Evolutionary conservation across 2,797 vertebrate genomes (phyloP), one percentile per base, ranked within the genome.

Genomic region (Myripristis jacobus): DNA sequence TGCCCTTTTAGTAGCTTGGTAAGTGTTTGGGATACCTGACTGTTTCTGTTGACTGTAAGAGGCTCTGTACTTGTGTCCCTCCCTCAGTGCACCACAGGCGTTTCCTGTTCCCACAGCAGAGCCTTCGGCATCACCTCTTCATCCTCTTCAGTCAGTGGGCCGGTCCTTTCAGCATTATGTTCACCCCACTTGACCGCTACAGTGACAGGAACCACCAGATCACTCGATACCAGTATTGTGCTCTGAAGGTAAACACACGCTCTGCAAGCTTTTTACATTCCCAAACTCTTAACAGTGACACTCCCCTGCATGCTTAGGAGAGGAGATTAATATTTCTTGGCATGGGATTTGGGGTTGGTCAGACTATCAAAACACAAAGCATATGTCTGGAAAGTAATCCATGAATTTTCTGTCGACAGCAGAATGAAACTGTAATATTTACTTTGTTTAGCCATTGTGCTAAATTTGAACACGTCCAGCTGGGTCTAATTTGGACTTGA

Each of bases 81-180:
- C 31, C 77, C 18, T 56, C 38, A 99, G 98, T 98, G 90, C 97
- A 98, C 92, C 97, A 99, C 88, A 94, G 98, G 78, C 96, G 97
- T 83, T 98, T 98, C 89, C 95, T 99, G 69, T 99, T 99, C 89
- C 96, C 98, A 71, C 98, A 98, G 90, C 98, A 99, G 91, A 98
- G 97, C 86, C 90, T 99, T 84, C 94, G 97, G 38, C 98, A 99
- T 91, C 98, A 99, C 85, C 96, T 99, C 73, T 99, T 99, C 93
- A 97, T 99, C 90, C 93, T 99, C 73, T 99, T 98, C 87, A 99
- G 98, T 80, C 98, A 99, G 74, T 99, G 98, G 98, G 98, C 98
- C 0, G 98, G 98, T 9, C 98, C 98, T 18, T 99, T 99, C 94
- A 99, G 98, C 85, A 94, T 99, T 79, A 99, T 99, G 97, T 99